Base-by-base conservation (phyloP, 2,888 invertebrate species). In the Perithous albicinctus region DNA sequence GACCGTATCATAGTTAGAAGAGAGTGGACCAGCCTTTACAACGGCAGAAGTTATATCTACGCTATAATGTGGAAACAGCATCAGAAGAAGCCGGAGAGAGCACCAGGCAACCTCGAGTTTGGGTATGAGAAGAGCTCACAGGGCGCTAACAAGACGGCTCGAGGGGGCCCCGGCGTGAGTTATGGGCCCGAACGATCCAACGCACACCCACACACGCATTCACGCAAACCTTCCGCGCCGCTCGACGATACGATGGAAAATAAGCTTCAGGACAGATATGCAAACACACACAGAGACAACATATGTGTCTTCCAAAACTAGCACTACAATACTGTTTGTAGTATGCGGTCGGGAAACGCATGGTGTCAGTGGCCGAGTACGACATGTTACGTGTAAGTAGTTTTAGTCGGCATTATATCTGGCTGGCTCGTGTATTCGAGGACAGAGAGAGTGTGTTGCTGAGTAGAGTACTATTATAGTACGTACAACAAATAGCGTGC, bases 101-200 rank as follows among this genome's bases (percentile, higher is more conserved):
- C 26, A 63, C 26, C 43, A 8, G 18, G n/a, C 38, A 46, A 43
- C 35, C 41, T 48, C 43, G 38, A n/a, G 73, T 78, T 78, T 66
- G 80, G 76, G 66, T 78, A 78, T 70, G 73, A 80, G 82, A 76
- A 69, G 82, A 67, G 77, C 78, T 82, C 78, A 48, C 61, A 78
- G 82, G 88, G 89, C 88, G 90, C 91, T 91, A 91, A 91, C 91
- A 88, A 91, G 91, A 87, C 88, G 89, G 87, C 87, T 88, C 87
- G 86, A 85, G 88, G 87, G 88, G 87, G 87, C 87, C 87, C 86
- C 86, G 75, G 82, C 82, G 88, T 91, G 90, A 90, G 86, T 91
- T 91, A 91, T 91, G 90, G 90, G 91, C 86, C 89, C 87, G 86
- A 85, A 85, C 84, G 80, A 79, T 84, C 80, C 83, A 54, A 70